Evolutionary conservation across 2,113 vertebrate genomes (phyloP).

Genomic region (Setophaga kirtlandii): DNA sequence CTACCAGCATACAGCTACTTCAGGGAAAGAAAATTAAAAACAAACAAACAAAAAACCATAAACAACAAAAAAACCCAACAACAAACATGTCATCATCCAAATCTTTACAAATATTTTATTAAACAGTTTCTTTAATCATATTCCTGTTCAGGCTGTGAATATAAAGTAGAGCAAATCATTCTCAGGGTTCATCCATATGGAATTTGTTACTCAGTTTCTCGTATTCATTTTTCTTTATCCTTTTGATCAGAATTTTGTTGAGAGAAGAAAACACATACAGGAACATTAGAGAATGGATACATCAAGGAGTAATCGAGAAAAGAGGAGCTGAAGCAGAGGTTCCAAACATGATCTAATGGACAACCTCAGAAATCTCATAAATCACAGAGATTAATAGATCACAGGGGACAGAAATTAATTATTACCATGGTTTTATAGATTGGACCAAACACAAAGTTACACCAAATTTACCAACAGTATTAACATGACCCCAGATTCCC

Average conservation of each 20-base stretch:
- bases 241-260: background rate
- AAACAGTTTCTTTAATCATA: background rate
- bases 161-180: background rate
- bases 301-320: background rate
- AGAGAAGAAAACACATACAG: background rate
- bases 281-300: background rate
- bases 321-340: background rate
- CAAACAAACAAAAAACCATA: background rate
- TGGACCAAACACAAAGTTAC: background rate
- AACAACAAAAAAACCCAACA: background rate
- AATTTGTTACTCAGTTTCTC: background rate
- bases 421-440: background rate
- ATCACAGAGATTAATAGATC: background rate
- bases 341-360: background rate
- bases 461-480: background rate
- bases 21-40: background rate
- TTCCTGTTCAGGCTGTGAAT: background rate
- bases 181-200: background rate
- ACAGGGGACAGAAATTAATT: background rate
- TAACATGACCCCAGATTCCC: background rate
- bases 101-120: background rate
- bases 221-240: background rate
- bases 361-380: background rate
- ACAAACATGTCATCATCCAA: background rate
- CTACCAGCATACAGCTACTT: background rate